Evolutionary conservation across 1,140 invertebrate genomes (phyloP).

Genomic region (Zaprionus gabonicus): DNA sequence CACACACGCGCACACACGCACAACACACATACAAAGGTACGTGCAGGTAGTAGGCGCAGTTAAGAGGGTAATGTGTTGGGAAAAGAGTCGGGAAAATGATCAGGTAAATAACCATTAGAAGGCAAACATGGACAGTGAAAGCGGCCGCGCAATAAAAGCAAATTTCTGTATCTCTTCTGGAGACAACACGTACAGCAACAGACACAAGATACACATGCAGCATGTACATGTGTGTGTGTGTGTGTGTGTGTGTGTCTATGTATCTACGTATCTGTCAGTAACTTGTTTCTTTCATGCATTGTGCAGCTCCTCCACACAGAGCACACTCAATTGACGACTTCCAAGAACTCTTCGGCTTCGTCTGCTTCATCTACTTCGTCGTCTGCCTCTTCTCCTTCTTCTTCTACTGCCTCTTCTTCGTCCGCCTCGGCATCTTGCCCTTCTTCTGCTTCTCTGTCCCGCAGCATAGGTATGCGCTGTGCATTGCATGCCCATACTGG

Average conservation of each 20-base stretch:
- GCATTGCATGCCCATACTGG: constrained; percentile 15
- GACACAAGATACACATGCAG: background rate
- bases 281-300: constrained; percentile 46
- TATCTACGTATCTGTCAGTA: constrained; percentile 29
- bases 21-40: background rate
- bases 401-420: constrained; percentile 4
- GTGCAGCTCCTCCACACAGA: constrained; percentile 45
- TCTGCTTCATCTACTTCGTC: background rate
- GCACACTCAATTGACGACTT: constrained; percentile 60
- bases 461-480: constrained; percentile 22
- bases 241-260: constrained; percentile 1
- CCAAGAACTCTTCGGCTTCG: constrained; percentile 63
- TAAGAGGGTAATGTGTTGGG: constrained; percentile 25
- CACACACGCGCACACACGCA: constrained; percentile 10
- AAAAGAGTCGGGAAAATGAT: constrained; percentile 17
- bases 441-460: background rate
- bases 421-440: background rate
- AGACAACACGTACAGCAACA: constrained; percentile 21
- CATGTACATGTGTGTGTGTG: background rate
- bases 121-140: constrained; percentile 40
- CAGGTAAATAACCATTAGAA: constrained; percentile 47
- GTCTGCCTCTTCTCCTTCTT: constrained; percentile 8
- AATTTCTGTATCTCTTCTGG: constrained; percentile 11
- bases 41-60: constrained; percentile 39
- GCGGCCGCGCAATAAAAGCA: constrained; percentile 59